Evolutionary conservation across 2,797 vertebrate genomes (phyloP).

Genomic region (Hylomyscus alleni): DNA sequence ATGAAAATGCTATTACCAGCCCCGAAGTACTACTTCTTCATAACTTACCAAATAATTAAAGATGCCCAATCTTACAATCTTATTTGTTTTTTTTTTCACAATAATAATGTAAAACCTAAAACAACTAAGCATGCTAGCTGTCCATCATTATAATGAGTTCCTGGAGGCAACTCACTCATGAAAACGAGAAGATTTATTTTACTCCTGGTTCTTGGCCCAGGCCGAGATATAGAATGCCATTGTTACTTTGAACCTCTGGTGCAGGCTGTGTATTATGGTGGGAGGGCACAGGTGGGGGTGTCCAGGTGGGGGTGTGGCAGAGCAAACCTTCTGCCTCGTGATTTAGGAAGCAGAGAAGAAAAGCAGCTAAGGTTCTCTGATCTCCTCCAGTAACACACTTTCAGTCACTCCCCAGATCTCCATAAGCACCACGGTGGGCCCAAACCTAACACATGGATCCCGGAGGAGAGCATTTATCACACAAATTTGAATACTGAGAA

Average conservation of each 20-base stretch:
- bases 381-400: not conserved
- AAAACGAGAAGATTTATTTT: not conserved
- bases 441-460: not conserved
- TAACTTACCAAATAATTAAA: conserved; percentile 49
- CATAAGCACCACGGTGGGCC: not conserved
- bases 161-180: not conserved
- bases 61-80: not conserved
- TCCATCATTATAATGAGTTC: conserved; percentile 17
- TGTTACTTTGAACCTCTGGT: not conserved
- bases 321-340: not conserved
- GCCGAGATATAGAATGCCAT: not conserved
- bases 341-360: not conserved
- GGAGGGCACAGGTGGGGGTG: not conserved
- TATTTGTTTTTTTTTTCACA: conserved; percentile 1
- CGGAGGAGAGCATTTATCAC: not conserved
- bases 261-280: not conserved
- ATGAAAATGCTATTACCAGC: conserved; percentile 12
- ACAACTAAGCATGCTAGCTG: not conserved
- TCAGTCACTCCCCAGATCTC: too few species aligned
- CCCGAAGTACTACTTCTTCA: conserved; percentile 30
- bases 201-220: not conserved
- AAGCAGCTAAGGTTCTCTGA: not conserved
- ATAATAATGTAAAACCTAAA: conserved; percentile 18
- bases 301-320: not conserved
- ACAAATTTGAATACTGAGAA: not conserved